Evolutionary conservation across 2,113 vertebrate genomes (phyloP), one percentile per base, ranked within the genome.

Genomic region (Hypanus sabinus): DNA sequence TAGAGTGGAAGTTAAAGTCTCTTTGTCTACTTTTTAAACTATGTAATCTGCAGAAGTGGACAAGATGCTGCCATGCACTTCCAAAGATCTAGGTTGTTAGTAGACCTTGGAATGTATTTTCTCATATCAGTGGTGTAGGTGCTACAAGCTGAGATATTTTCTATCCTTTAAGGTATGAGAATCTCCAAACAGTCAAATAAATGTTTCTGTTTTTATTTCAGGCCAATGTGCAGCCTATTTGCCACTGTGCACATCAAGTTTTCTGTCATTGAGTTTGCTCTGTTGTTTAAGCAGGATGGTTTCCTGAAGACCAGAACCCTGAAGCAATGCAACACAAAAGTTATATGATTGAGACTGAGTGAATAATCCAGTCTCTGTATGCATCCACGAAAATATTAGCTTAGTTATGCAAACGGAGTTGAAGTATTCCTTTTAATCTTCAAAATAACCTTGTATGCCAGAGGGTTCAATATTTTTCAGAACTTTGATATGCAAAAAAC

Each of bases 361-460:
- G 91, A 93, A 93, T 93, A 73, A 75, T 93, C 33, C 36, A 93
- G 91, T 27, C 36, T 75, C 91, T 93, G 91, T 73, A 75, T 93
- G 55, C 70, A 93, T 93, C 91, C 91, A 75, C 73, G 33, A 93
- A 93, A 93, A 93, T 93, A 46, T 93, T 68, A 93, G 91, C 91
- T 93, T 93, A 93, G 91, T 93, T 96, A 96, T 96, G 96, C 96
- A 95, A 96, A 96, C 96, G 96, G 96, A 96, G 96, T 96, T 95
- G 96, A 94, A 94, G 95, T 95, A 38, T 95, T 95, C 91, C 91
- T 93, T 93, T 96, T 96, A 95, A 96, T 98, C 97, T 98, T 96
- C 95, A 96, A 77, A 96, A 96, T 97, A 97, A 97, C 97, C 97
- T 98, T 97, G 97, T 96, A 96, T 88, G 94, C 96, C 95, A 96